Percentiles rank a stretch among this genome's conserved stretches.
Conservation (phyloP, 2,113 vertebrate species). For the Dryoscopus gambensis region DNA sequence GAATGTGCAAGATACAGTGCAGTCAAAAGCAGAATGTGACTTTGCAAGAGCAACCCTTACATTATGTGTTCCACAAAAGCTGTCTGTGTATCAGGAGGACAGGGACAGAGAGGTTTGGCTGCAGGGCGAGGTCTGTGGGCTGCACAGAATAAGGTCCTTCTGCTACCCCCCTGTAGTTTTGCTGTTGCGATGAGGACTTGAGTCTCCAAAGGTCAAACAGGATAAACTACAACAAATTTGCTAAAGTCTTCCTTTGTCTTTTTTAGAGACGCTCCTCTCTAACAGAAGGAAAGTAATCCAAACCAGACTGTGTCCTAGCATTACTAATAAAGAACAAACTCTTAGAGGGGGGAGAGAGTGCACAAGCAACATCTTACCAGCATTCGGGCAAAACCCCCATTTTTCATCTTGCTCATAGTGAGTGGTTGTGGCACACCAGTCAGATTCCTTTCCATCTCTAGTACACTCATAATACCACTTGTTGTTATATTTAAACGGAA, state of each 20-base stretch:
- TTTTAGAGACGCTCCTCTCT: not conserved
- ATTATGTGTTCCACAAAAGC: not conserved
- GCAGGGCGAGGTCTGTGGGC: not conserved
- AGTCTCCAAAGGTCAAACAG: not conserved
- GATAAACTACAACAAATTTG: not conserved
- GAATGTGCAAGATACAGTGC: not conserved
- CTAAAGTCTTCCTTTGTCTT: not conserved
- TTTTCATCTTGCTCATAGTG: slow-evolving; percentile 83
- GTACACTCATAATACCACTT: slow-evolving; percentile 89
- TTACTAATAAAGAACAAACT: not conserved
- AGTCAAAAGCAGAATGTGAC: not conserved
- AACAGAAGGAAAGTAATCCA: not conserved
- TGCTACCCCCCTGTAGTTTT: not conserved
- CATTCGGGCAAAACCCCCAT: slow-evolving; percentile 90
- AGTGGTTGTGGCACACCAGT: slow-evolving; percentile 88
- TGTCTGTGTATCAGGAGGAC: not conserved
- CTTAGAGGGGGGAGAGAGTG: not conserved
- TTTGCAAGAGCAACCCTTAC: not conserved
- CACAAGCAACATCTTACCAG: slow-evolving; percentile 74
- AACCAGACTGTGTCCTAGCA: not conserved
- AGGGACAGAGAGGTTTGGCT: not conserved
- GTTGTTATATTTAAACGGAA: slow-evolving; percentile 90
- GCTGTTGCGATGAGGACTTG: not conserved
- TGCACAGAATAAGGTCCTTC: not conserved
- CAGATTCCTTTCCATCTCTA: slow-evolving; percentile 80